Evolutionary conservation across 2,113 vertebrate genomes (phyloP), one percentile per base, ranked within the genome.

Genomic region (Acrocephalus arundinaceus): DNA sequence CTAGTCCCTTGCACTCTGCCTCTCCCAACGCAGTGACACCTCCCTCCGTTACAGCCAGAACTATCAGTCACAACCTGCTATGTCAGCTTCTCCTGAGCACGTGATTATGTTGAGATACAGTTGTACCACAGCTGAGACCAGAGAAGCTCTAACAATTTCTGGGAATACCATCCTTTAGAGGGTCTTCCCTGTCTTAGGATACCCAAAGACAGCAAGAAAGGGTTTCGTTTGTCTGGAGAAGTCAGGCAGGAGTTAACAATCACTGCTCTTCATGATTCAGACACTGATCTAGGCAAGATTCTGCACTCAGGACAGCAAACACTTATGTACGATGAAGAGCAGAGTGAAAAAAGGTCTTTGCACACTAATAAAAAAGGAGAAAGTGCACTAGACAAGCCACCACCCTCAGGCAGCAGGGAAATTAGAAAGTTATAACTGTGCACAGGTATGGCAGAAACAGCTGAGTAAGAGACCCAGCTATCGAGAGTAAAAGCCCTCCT

Each of bases 291-390:
- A 33, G 46, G 43, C 23, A 48, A 81, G 43, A 77, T 16, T 85
- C 61, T 68, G 33, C 59, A 78, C 39, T 87, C 35, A 66, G 30
- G 30, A 25, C 62, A 95, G 48, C 39, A 82, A 9, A 85, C 10
- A 51, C 13, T 51, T 28, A 43, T 0, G 1, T 7, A 23, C 0
- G 3, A 76, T 13, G 14, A 43, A 86, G 15, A 55, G 4, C 8
- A 30, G 17, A 15, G 13, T n/a, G 5, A 18, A 55, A 66, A 70
- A 51, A 45, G 0, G 21, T 41, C 16, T 63, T 66, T 43, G 25
- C 31, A 39, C 4, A 25, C 25, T 55, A 43, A 43, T 15, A 43
- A 43, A 21, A 20, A 5, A 68, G 3, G 4, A 14, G 18, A n/a
- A 37, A 39, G 13, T 2, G 6, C 14, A 55, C 7, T n/a, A 77